Conservation (phyloP, 2,113 vertebrate species). For the Hippocampus zosterae region DNA sequence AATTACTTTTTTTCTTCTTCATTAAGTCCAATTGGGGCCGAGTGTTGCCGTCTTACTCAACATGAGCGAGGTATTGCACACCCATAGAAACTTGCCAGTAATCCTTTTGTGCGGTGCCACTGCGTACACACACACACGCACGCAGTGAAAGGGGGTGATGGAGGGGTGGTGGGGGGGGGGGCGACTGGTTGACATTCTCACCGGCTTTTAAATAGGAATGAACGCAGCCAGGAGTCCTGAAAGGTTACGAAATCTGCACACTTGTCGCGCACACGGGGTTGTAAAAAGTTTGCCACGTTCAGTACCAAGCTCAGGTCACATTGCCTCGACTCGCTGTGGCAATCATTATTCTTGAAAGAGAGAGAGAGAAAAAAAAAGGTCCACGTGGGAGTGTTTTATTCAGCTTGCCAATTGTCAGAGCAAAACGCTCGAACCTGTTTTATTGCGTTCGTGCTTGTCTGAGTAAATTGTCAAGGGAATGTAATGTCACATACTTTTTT, state of each 20-base stretch:
- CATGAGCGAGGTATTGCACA: slow-evolving; percentile 48
- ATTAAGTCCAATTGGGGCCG: slow-evolving; percentile 9
- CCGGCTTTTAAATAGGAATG: slow-evolving; percentile 11
- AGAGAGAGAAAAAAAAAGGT: no score
- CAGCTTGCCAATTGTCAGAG: no score
- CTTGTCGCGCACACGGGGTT: not conserved
- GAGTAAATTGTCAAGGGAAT: not conserved
- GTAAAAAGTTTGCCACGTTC: not conserved
- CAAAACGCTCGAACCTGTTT: not conserved
- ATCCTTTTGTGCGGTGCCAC: slow-evolving; percentile 7
- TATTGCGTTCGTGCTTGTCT: not conserved
- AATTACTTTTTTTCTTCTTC: slow-evolving; percentile 19
- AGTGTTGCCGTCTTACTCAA: slow-evolving; percentile 55
- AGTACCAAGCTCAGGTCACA: not conserved
- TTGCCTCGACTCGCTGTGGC: not conserved
- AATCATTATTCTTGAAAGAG: not conserved
- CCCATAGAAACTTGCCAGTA: slow-evolving; percentile 6
- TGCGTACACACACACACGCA: not conserved
- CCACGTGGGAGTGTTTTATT: no score
- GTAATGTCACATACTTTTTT: no score
- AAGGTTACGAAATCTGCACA: not conserved
- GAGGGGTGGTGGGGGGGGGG: not conserved
- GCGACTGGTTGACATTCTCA: slow-evolving; percentile 19
- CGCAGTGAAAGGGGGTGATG: not conserved
- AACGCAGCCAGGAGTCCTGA: not conserved